phyloP scores from a whole-genome alignment of 2,113 vertebrate species.

The Chionodraco myersi region DNA sequence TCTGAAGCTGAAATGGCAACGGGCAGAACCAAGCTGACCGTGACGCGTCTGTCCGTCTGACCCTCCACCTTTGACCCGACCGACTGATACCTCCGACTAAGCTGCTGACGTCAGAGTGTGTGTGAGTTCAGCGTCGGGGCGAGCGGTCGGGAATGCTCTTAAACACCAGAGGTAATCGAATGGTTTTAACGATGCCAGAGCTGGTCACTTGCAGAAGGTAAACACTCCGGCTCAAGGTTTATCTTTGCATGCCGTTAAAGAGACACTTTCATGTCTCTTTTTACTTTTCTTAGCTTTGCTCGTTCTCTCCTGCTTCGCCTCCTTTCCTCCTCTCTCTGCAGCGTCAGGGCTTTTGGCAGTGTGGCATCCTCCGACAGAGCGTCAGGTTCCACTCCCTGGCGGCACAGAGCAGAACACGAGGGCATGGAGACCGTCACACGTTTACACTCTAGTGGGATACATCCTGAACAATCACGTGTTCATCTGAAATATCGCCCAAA shows the following conservation, averaged over 20 bases:
- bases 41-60: constrained; percentile 58
- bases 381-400: constrained; percentile 75
- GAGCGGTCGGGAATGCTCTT: constrained; percentile 40
- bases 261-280: constrained; percentile 11
- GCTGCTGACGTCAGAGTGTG: constrained; percentile 36
- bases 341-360: constrained; percentile 72
- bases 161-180: constrained; percentile 54
- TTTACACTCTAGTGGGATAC: constrained; percentile 7
- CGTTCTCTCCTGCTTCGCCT: constrained; percentile 25
- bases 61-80: constrained; percentile 49
- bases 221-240: constrained; percentile 26
- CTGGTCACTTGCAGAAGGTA: constrained; percentile 31
- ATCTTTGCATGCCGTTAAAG: constrained; percentile 16
- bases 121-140: constrained; percentile 16
- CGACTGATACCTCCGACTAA: constrained; percentile 1
- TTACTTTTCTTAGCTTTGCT: constrained; percentile 15
- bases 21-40: constrained; percentile 59
- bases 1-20: constrained; percentile 71
- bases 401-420: constrained; percentile 72
- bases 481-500: constrained; percentile 62
- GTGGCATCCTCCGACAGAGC: constrained; percentile 64
- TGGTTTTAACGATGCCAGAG: constrained; percentile 23
- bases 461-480: constrained; percentile 42
- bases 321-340: constrained; percentile 40
- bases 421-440: constrained; percentile 47